Conservation (phyloP, 1,140 invertebrate species). For the Tigriopus japonicus region DNA sequence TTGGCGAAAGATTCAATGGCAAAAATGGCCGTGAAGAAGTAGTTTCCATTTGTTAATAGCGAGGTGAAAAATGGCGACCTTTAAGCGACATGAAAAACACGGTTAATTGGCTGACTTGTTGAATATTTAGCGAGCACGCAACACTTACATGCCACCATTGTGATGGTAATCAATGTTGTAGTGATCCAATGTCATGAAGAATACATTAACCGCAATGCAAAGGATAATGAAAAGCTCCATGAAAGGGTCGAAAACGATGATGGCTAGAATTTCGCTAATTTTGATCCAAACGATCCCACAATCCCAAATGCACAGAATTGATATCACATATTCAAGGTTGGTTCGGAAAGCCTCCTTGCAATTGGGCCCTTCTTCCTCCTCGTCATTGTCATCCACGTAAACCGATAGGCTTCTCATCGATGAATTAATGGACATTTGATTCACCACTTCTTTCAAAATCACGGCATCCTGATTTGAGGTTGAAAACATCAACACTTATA, state of each 20-base stretch:
- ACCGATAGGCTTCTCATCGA: not conserved
- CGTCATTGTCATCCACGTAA: not conserved
- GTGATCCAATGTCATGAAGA: constrained; percentile 11
- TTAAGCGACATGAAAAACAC: not conserved
- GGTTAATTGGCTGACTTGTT: not conserved
- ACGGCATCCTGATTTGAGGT: not conserved
- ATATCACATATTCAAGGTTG: constrained; percentile 21
- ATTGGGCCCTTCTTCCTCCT: not conserved
- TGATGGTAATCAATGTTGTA: constrained; percentile 9
- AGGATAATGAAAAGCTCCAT: constrained; percentile 52
- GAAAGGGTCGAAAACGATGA: constrained; percentile 92
- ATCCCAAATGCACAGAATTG: constrained; percentile 91
- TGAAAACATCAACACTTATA: not conserved
- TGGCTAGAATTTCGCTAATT: constrained; percentile 68
- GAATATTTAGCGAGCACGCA: not conserved
- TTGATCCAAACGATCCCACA: constrained; percentile 78
- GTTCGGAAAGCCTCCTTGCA: not conserved
- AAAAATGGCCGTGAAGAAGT: constrained; percentile 14
- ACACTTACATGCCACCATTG: constrained; percentile 9
- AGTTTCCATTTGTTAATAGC: constrained; percentile 9
- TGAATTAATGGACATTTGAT: not conserved
- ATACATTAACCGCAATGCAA: constrained; percentile 28
- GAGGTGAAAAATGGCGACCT: constrained; percentile 2
- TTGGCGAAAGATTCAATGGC: constrained; percentile 13
- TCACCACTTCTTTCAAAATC: constrained; percentile 1